Percentiles rank a stretch among this genome's conserved stretches.
Evolutionary conservation across 2,888 invertebrate genomes (phyloP).

Genomic region (Drosophila monieri): DNA sequence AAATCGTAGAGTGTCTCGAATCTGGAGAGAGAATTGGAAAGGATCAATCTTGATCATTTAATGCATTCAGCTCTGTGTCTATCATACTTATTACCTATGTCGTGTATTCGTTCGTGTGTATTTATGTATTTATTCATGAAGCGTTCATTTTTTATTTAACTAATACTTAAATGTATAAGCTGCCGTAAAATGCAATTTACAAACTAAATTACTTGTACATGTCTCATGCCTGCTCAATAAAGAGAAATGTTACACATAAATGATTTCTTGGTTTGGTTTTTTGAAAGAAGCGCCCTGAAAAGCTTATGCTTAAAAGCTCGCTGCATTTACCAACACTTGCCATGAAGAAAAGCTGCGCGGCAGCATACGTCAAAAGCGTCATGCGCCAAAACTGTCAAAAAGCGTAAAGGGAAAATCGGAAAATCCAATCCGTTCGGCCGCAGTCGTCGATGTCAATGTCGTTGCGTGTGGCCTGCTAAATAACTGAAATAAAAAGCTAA

Average conservation of each 20-base stretch:
- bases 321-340: constrained; percentile 41
- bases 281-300: constrained; percentile 47
- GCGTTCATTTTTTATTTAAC: constrained; percentile 52
- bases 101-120: constrained; percentile 55
- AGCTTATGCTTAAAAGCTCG: constrained; percentile 41
- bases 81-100: constrained; percentile 50
- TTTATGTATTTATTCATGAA: constrained; percentile 71
- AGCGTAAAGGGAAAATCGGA: constrained; percentile 54
- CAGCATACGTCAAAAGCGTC: constrained; percentile 54
- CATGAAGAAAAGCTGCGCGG: constrained; percentile 26
- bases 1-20: constrained; percentile 21
- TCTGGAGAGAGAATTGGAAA: constrained; percentile 11
- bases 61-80: constrained; percentile 43
- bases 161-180: constrained; percentile 62
- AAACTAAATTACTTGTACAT: constrained; percentile 32
- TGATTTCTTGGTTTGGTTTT: background rate
- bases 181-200: constrained; percentile 49
- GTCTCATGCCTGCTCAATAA: constrained; percentile 54
- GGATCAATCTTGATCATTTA: background rate
- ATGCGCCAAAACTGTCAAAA: constrained; percentile 47
- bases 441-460: constrained; percentile 62
- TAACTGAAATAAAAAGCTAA: constrained; percentile 41
- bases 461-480: constrained; percentile 70
- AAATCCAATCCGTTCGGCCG: constrained; percentile 59
- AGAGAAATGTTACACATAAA: constrained; percentile 18